phyloP scores from a whole-genome alignment of 92 coral and sea anemone genomes.

The Zoanthus sociatus region DNA sequence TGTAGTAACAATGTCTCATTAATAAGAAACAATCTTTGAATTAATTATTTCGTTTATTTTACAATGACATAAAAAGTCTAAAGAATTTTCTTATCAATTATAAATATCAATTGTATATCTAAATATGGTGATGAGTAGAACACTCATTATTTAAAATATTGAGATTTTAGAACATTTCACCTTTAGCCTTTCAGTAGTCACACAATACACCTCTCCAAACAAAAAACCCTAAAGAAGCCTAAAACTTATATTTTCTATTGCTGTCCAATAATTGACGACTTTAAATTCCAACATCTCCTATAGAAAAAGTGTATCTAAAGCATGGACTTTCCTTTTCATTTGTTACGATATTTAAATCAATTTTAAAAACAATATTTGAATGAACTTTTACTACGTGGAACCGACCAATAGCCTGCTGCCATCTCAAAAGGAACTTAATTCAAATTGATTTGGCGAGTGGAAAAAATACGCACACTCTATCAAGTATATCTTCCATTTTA shows the following conservation, averaged over 20 bases:
- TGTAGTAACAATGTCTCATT: no score
- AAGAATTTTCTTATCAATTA: no score
- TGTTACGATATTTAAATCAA: not conserved
- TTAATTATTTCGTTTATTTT: no score
- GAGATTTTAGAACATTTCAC: not conserved
- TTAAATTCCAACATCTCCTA: not conserved
- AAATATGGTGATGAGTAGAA: not conserved
- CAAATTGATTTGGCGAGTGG: not conserved
- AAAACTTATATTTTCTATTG: no score
- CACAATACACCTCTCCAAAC: not conserved
- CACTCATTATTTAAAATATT: no score
- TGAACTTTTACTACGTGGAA: not conserved
- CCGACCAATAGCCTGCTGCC: conserved; percentile 32
- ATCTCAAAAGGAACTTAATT: conserved; percentile 38
- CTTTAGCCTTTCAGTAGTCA: not conserved
- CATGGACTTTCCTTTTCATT: not conserved
- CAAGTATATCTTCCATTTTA: not conserved
- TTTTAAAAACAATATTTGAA: not conserved
- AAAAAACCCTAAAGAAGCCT: not conserved
- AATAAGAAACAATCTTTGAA: no score
- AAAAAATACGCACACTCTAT: not conserved
- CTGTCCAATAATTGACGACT: no score
- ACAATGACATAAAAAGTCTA: no score
- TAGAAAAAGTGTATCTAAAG: not conserved
- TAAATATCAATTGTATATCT: no score